Percentiles rank a stretch among this genome's conserved stretches.
Evolutionary conservation across 2,113 vertebrate genomes (phyloP).

Genomic region (Mormoops blainvillei): DNA sequence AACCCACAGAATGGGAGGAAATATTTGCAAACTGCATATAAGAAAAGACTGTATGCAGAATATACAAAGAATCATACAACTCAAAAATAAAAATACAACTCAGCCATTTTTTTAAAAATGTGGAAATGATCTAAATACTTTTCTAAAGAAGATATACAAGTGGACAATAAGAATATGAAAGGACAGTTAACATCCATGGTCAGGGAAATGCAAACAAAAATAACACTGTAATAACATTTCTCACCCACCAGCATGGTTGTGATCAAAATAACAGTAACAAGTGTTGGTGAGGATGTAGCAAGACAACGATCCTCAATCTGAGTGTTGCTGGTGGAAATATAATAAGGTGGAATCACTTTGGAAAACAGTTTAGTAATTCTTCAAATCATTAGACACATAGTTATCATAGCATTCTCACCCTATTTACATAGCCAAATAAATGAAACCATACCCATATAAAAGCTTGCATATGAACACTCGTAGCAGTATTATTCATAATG

Average conservation of each 20-base stretch:
- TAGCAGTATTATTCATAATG: background rate
- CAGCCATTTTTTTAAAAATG: background rate
- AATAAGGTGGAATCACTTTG: background rate
- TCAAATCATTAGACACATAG: background rate
- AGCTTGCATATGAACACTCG: background rate
- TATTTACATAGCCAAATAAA: background rate
- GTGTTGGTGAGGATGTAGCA: background rate
- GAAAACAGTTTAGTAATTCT: background rate
- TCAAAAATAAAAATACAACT: background rate
- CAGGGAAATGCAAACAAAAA: background rate
- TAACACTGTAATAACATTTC: background rate
- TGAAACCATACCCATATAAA: background rate
- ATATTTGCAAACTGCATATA: no score
- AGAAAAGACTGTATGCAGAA: no score
- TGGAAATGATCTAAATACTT: background rate
- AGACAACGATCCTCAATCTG: background rate
- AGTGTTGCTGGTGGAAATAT: background rate
- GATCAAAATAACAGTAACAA: background rate
- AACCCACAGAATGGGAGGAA: no score
- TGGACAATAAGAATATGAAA: background rate
- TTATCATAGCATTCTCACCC: background rate
- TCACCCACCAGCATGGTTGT: background rate
- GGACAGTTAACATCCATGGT: background rate
- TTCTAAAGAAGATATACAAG: background rate
- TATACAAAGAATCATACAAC: no score